Percentiles rank a stretch among this genome's conserved stretches.
Evolutionary conservation across 2,113 vertebrate species (phyloP).

Genomic region (Tachysurus fulvidraco): DNA sequence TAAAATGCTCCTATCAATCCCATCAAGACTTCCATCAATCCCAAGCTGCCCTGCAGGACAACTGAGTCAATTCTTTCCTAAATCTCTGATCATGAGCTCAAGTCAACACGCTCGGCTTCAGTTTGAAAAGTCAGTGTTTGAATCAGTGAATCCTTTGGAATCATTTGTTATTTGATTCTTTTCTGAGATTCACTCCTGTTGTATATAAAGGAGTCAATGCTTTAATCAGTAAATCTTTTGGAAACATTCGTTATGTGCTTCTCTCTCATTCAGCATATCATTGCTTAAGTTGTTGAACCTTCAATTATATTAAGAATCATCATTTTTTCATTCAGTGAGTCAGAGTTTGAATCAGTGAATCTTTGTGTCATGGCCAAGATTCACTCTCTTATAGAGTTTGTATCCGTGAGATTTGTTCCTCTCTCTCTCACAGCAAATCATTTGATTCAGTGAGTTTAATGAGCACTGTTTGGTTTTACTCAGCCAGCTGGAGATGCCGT

Average conservation of each 20-base stretch:
- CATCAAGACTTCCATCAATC: neutral
- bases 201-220: too few relatives aligned
- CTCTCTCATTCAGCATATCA: too few relatives aligned
- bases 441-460: neutral
- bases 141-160: neutral
- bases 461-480: neutral
- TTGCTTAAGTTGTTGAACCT: too few relatives aligned
- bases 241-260: too few relatives aligned
- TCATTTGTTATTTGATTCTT: too few relatives aligned
- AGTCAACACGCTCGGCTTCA: neutral
- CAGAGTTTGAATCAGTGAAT: too few relatives aligned
- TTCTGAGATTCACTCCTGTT: too few relatives aligned
- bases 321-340: neutral
- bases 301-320: neutral
- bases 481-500: neutral
- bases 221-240: too few relatives aligned
- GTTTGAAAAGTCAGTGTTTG: neutral
- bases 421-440: neutral
- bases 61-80: neutral
- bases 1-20: conserved; percentile 5
- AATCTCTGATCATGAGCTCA: neutral
- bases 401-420: neutral
- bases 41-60: conserved; percentile 2
- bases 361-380: too few relatives aligned
- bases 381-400: too few relatives aligned